Evolutionary conservation across 2,797 vertebrate genomes (phyloP), one percentile per base, ranked within the genome.

Genomic region (Podarcis lilfordi): DNA sequence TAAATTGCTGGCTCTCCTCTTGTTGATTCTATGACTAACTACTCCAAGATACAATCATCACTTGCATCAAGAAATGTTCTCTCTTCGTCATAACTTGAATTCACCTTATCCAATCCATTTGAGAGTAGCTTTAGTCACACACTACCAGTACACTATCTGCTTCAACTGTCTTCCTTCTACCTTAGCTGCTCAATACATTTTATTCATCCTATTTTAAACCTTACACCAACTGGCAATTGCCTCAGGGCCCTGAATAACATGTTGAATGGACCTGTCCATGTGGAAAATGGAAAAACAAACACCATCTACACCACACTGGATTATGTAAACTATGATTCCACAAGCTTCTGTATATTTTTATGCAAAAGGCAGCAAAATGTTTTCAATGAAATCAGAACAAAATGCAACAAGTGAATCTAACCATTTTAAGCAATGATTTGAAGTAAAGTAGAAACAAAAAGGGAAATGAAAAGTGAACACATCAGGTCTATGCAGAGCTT

Each of bases 211-310:
- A 37, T 71, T 79, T 86, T 69, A 32, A 84, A 88, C 43, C 7
- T 71, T 84, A 78, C 45, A 71, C 81, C 75, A 78, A 78, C 17
- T 77, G 61, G 55, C 2, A 88, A 68, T 83, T 88, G 69, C 64
- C n/a, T 15, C 43, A 68, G 50, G 29, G 59, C 43, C 32, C 74
- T 77, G 43, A 77, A 59, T 8, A 87, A 87, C 27, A 88, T 77
- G 40, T 3, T 77, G 40, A 82, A 76, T 50, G 43, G 40, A 35
- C n/a, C 45, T 59, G 19, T 5, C 37, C 37, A n/a, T 45, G 43
- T 55, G 19, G 8, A 45, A 17, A 66, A 66, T 9, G 29, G 3
- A 43, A 66, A 32, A 45, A 55, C 40, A 77, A 76, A 6, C 50
- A 55, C 27, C 27, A n/a, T 27, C 29, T 71, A 21, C n/a, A 84